Evolutionary conservation across 2,113 vertebrate genomes (phyloP).

Genomic region (Corvus moneduloides): DNA sequence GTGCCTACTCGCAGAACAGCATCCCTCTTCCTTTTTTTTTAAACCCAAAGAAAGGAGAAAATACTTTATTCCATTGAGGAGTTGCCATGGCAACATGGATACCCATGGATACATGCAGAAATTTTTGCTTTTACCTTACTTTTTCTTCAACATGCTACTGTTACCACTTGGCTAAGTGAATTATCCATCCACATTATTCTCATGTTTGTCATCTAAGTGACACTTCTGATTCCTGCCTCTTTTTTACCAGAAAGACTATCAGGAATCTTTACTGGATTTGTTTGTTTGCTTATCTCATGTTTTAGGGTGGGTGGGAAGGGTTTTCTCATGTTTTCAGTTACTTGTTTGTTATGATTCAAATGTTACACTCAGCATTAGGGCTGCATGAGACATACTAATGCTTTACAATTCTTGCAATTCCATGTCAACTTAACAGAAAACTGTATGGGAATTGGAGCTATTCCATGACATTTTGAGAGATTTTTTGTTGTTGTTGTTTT

Average conservation of each 20-base stretch:
- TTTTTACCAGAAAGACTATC: background rate
- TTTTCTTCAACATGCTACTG: conserved; percentile 19
- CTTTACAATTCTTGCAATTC: background rate
- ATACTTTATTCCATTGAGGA: conserved; percentile 53
- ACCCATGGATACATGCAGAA: conserved; percentile 60
- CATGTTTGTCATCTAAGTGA: background rate
- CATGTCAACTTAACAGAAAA: background rate
- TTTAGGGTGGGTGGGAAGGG: background rate
- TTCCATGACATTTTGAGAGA: background rate
- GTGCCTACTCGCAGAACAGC: conserved; percentile 18
- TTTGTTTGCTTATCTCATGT: background rate
- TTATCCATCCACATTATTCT: background rate
- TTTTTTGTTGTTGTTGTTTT: background rate
- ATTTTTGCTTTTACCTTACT: conserved; percentile 43
- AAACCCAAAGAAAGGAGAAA: conserved; percentile 47
- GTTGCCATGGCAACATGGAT: conserved; percentile 65
- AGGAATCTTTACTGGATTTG: background rate
- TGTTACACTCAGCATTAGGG: background rate
- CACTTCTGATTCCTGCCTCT: background rate
- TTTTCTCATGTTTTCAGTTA: background rate
- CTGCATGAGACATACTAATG: background rate
- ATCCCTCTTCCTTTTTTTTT: background rate
- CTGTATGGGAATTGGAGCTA: background rate
- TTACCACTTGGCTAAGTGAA: conserved; percentile 8
- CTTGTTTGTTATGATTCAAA: background rate